Evolutionary conservation across 2,888 invertebrate species (phyloP).

Genomic region (Parnassius smintheus): DNA sequence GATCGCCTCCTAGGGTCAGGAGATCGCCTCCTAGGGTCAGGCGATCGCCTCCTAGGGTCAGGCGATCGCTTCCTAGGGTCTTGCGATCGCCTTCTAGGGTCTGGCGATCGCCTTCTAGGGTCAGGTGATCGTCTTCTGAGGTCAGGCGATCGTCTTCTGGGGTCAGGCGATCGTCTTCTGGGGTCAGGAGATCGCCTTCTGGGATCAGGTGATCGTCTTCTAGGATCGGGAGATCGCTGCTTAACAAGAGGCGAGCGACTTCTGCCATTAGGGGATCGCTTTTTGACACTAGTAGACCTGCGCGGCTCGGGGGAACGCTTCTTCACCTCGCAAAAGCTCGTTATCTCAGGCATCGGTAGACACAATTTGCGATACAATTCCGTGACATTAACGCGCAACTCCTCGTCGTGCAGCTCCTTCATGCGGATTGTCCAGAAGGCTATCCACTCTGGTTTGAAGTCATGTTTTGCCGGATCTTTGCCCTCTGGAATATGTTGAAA

Average conservation of each 20-base stretch:
- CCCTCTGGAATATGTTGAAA: conserved; percentile 66
- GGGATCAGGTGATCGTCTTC: conserved; percentile 5
- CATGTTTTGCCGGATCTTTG: conserved; percentile 88
- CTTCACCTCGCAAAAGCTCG: conserved; percentile 24
- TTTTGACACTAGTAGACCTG: conserved; percentile 12
- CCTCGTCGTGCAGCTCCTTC: conserved; percentile 87
- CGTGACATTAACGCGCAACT: conserved; percentile 83
- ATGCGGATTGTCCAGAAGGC: conserved; percentile 91
- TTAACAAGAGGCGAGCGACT: conserved; percentile 5
- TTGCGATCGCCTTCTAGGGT: conserved; percentile 22
- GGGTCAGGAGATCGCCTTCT: conserved; percentile 21
- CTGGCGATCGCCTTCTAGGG: conserved; percentile 25
- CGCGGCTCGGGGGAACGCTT: not conserved
- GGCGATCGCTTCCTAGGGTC: not conserved
- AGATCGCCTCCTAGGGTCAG: conserved; percentile 26
- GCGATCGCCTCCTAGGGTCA: conserved; percentile 22
- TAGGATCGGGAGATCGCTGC: conserved; percentile 21
- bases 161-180: conserved; percentile 6
- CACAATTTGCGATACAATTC: conserved; percentile 85
- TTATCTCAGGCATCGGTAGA: conserved; percentile 58
- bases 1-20: conserved; percentile 4
- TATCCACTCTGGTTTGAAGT: conserved; percentile 95
- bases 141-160: not conserved
- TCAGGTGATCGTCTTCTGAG: conserved; percentile 20
- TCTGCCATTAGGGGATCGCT: conserved; percentile 14